phyloP scores from a whole-genome alignment of 2,797 vertebrate species.

The Octomys mimax region DNA sequence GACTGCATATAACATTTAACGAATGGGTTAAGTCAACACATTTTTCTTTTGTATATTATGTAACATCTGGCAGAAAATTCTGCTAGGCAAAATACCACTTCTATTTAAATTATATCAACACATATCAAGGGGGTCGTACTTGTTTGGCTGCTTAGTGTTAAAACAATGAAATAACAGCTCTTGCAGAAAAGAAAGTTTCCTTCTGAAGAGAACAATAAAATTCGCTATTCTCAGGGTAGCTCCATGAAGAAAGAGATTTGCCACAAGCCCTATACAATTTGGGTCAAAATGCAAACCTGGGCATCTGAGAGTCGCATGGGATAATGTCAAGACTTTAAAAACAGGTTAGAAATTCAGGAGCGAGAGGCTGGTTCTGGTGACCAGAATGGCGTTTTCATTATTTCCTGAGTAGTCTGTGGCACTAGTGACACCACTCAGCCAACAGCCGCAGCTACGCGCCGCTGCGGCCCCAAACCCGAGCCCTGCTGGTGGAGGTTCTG shows the following conservation, averaged over 20 bases:
- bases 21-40: slow-evolving; percentile 78
- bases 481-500: slow-evolving; percentile 77
- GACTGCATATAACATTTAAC: slow-evolving; percentile 84
- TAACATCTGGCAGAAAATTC: slow-evolving; percentile 77
- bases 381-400: slow-evolving; percentile 84
- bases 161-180: slow-evolving; percentile 51
- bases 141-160: slow-evolving; percentile 71
- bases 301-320: slow-evolving; percentile 80
- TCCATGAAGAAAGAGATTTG: slow-evolving; percentile 43
- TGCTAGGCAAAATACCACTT: slow-evolving; percentile 74
- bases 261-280: slow-evolving; percentile 67
- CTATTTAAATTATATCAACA: slow-evolving; percentile 76
- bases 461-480: slow-evolving; percentile 78
- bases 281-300: slow-evolving; percentile 80
- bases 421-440: slow-evolving; percentile 63
- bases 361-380: slow-evolving; percentile 78
- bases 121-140: slow-evolving; percentile 62
- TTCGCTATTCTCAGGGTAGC: slow-evolving; percentile 39
- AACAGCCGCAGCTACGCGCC: slow-evolving; percentile 79
- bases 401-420: slow-evolving; percentile 83
- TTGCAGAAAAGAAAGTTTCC: slow-evolving; percentile 57
- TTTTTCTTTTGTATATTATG: slow-evolving; percentile 82
- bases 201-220: slow-evolving; percentile 61
- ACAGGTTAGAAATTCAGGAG: slow-evolving; percentile 81
- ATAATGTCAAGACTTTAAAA: slow-evolving; percentile 79